phyloP scores from a whole-genome alignment of 2,113 vertebrate species.

The Heterotis niloticus region DNA sequence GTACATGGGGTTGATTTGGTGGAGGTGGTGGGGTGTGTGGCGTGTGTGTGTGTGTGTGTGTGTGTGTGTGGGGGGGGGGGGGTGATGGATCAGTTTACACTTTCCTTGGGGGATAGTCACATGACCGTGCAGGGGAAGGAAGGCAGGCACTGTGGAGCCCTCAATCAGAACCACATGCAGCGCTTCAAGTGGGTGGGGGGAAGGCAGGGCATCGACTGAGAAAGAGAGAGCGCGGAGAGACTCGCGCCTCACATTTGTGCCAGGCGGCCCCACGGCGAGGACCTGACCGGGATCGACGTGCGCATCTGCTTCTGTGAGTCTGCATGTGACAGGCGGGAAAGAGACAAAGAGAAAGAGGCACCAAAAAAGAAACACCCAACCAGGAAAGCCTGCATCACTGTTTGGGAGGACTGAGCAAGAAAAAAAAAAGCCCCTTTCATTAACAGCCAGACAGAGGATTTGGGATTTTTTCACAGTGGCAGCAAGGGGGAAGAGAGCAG shows the following conservation, averaged over 20 bases:
- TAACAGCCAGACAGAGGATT: neutral
- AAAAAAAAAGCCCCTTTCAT: constrained; percentile 17
- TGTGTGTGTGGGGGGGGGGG: neutral
- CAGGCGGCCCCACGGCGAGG: constrained; percentile 48
- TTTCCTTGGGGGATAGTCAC: constrained; percentile 55
- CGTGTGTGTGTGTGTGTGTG: too few relatives aligned
- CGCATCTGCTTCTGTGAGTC: constrained; percentile 25
- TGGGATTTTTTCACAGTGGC: constrained; percentile 21
- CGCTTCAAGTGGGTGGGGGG: constrained; percentile 27
- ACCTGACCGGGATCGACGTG: constrained; percentile 49
- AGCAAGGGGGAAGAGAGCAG: neutral
- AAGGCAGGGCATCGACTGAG: constrained; percentile 42
- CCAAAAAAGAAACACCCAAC: constrained; percentile 28
- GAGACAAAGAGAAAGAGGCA: constrained; percentile 53
- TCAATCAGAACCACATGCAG: constrained; percentile 65
- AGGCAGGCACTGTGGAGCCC: constrained; percentile 45
- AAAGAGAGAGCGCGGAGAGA: constrained; percentile 32
- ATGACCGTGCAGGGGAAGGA: constrained; percentile 49
- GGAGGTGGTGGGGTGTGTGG: neutral
- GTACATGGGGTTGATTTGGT: constrained; percentile 2
- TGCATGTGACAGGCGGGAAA: constrained; percentile 42
- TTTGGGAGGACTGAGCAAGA: constrained; percentile 6
- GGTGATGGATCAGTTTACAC: constrained; percentile 53
- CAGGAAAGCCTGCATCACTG: constrained; percentile 20
- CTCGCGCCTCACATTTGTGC: constrained; percentile 56